Evolutionary conservation across 2,888 invertebrate genomes (phyloP).

Genomic region (Drosophila conformis): DNA sequence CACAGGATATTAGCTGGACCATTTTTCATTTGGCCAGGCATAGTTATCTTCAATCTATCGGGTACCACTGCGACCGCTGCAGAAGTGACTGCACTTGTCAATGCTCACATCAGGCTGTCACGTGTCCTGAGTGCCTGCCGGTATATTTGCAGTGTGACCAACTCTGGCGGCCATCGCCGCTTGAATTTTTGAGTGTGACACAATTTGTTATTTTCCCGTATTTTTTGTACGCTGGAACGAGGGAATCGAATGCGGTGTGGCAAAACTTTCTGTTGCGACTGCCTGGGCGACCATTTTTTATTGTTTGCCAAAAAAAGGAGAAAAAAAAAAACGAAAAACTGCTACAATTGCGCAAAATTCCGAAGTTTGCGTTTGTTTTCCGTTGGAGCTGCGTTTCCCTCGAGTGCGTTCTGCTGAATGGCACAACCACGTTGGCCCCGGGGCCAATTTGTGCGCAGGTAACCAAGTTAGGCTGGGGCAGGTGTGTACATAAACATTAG

Average conservation of each 20-base stretch:
- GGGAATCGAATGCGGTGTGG: slow-evolving; percentile 73
- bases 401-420: slow-evolving; percentile 74
- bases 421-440: slow-evolving; percentile 40
- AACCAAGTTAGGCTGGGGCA: slow-evolving; percentile 69
- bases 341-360: slow-evolving; percentile 73
- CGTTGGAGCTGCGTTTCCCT: slow-evolving; percentile 56
- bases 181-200: slow-evolving; percentile 33
- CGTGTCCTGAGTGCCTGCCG: slow-evolving; percentile 12
- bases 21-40: neutral
- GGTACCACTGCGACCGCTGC: neutral
- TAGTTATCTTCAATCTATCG: neutral
- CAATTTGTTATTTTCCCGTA: neutral
- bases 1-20: neutral
- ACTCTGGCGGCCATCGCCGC: slow-evolving; percentile 19
- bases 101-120: slow-evolving; percentile 27
- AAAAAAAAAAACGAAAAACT: slow-evolving; percentile 14
- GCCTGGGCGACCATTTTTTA: slow-evolving; percentile 72
- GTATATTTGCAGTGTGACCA: slow-evolving; percentile 33
- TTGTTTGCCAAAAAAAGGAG: slow-evolving; percentile 57
- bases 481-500: slow-evolving; percentile 66
- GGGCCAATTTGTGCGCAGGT: slow-evolving; percentile 63
- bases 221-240: slow-evolving; percentile 12
- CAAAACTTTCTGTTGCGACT: slow-evolving; percentile 49
- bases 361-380: slow-evolving; percentile 69
- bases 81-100: slow-evolving; percentile 17